Conservation (phyloP, 2,113 vertebrate genomes). For the Phoenicopterus ruber region DNA sequence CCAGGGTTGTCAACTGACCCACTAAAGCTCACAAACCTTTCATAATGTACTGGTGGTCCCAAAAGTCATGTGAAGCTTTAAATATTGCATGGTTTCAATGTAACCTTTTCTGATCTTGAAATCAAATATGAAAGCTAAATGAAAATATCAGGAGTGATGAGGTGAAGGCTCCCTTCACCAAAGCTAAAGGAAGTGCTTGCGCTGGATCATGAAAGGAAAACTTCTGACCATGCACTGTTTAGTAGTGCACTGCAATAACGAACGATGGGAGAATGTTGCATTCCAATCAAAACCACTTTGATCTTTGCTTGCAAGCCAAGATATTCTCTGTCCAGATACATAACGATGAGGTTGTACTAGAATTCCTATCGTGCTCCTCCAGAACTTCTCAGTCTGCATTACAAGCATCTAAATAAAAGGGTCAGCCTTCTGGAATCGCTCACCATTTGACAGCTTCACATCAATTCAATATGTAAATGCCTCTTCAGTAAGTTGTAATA, state of each 20-base stretch:
- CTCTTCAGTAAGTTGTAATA: neutral
- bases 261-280: neutral
- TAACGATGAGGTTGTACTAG: neutral
- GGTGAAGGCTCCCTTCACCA: accelerated
- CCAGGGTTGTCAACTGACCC: neutral
- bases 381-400: neutral
- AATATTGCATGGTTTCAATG: neutral
- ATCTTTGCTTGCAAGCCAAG: neutral
- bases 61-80: neutral
- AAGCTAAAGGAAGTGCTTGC: neutral
- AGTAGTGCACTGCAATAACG: neutral
- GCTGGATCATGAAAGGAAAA: neutral
- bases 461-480: neutral
- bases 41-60: neutral
- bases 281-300: neutral
- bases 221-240: neutral
- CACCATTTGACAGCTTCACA: neutral
- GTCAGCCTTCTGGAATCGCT: neutral
- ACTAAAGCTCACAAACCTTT: neutral
- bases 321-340: neutral
- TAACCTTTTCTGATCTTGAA: neutral
- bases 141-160: neutral
- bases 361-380: neutral
- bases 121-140: neutral
- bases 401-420: neutral